Evolutionary conservation across 2,888 invertebrate species (phyloP), one percentile per base, ranked within the genome.

Genomic region (Cynaeus angustus): DNA sequence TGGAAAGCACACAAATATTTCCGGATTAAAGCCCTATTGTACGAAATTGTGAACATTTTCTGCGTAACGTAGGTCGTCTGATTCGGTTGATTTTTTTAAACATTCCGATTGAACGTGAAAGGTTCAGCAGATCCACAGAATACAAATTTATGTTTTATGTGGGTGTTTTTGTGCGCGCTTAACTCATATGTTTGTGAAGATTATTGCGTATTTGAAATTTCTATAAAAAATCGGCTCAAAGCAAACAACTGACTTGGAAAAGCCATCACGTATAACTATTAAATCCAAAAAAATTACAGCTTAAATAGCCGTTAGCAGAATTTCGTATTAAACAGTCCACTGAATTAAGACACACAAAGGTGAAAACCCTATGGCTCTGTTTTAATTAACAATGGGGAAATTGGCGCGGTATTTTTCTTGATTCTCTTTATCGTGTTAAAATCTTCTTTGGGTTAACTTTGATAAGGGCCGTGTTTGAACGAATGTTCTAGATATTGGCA

Each of bases 331-430:
- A 37, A 9, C 43, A 43, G 56, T 56, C 26, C 26, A 43, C 38
- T 43, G 56, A 43, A 56, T 56, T 56, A 56, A 56, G 56, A 43
- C 14, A 41, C 21, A 55, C 56, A 56, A 56, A 56, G 41, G 56
- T 43, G 41, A 41, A 56, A 56, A 43, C 41, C 56, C 41, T 12
- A 41, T 56, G 56, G 56, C 41, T 56, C 41, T 43, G 33, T 26
- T 56, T 38, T 56, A 43, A 43, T 56, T 56, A 56, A 38, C 56
- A 56, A 56, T 55, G 33, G 13, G 12, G 33, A 52, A 52, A 33
- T 12, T 16, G 37, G 7, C 53, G 8, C 14, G 37, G 16, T 55
- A 21, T 21, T 21, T 21, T 21, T 21, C 21, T 21, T 21, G 21
- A 21, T 33, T 33, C 6, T 33, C n/a, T n/a, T n/a, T n/a, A n/a